Conservation (phyloP, 2,888 invertebrate species). For the Drymonia ruficornis region DNA sequence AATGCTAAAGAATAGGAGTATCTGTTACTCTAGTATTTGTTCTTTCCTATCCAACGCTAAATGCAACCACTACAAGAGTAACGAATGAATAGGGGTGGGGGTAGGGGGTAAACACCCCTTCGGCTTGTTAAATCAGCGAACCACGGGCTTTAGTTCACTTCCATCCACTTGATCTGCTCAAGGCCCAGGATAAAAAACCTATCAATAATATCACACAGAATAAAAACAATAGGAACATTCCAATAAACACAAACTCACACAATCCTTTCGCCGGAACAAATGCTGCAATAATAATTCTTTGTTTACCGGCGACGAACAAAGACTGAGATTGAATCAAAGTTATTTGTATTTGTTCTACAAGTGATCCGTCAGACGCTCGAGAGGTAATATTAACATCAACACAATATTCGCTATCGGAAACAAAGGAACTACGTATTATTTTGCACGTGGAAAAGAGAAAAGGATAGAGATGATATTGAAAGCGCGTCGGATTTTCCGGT, state of each 20-base stretch:
- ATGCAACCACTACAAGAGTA: too few relatives aligned
- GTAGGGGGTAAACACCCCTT: too few relatives aligned
- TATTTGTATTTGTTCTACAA: slow-evolving; percentile 22
- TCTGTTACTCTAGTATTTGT: too few relatives aligned
- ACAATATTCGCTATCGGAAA: slow-evolving; percentile 6
- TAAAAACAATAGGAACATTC: slow-evolving; percentile 18
- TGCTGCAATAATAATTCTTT: slow-evolving; percentile 37
- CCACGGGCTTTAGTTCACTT: too few relatives aligned
- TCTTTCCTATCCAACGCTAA: too few relatives aligned
- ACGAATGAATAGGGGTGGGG: too few relatives aligned
- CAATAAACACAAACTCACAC: slow-evolving; percentile 17
- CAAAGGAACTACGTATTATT: slow-evolving; percentile 1
- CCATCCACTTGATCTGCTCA: background rate
- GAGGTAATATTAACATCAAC: slow-evolving; percentile 13
- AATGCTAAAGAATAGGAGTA: too few relatives aligned
- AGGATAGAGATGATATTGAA: background rate
- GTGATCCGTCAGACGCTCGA: slow-evolving; percentile 19
- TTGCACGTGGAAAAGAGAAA: slow-evolving; percentile 2
- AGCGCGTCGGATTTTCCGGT: background rate
- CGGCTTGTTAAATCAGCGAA: too few relatives aligned
- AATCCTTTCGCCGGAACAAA: slow-evolving; percentile 26
- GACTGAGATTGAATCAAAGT: slow-evolving; percentile 30
- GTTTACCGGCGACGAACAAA: slow-evolving; percentile 21
- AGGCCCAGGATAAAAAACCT: background rate
- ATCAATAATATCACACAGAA: slow-evolving; percentile 6